A percentile compares a stretch with the other conserved stretches of the same genome.
Conservation (phyloP, 2,888 invertebrate species). For the Margaritifera margaritifera region DNA sequence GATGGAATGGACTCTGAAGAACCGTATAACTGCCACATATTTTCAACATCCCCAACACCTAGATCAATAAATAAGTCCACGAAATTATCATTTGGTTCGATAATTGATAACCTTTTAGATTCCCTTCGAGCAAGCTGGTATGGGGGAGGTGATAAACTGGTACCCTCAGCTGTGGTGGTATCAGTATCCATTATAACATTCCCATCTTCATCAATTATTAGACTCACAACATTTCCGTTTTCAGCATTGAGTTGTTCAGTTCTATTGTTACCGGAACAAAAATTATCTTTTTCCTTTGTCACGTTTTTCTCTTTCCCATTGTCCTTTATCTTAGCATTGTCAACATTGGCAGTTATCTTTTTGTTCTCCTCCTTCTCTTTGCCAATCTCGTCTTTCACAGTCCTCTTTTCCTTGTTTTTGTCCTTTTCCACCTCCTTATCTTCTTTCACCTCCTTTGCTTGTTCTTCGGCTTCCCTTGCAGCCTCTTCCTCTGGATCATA, state of each 20-base stretch:
- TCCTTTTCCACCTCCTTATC: conserved; percentile 11
- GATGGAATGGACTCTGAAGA: conserved; percentile 49
- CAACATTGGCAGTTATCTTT: conserved; percentile 22
- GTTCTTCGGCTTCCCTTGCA: conserved; percentile 30
- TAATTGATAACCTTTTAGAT: conserved; percentile 17
- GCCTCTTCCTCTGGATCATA: conserved; percentile 48
- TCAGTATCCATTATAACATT: no score
- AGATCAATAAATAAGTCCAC: conserved; percentile 62
- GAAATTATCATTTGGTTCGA: conserved; percentile 44
- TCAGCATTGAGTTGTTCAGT: no score
- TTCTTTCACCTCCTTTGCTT: conserved; percentile 18
- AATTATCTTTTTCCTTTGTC: not conserved
- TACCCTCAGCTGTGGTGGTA: no score
- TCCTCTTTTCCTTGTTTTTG: conserved; percentile 25
- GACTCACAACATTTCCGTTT: no score
- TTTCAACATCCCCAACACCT: conserved; percentile 41
- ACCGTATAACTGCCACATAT: conserved; percentile 48
- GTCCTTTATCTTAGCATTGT: conserved; percentile 32
- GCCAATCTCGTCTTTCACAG: conserved; percentile 8
- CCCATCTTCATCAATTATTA: no score
- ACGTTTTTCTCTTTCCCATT: conserved; percentile 27
- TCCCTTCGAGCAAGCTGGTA: no score
- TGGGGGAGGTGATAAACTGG: no score
- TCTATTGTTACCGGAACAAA: no score
- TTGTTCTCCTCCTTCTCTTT: conserved; percentile 22